phyloP scores from a whole-genome alignment of 2,888 invertebrate species.

The Drosophila villosipedis region DNA sequence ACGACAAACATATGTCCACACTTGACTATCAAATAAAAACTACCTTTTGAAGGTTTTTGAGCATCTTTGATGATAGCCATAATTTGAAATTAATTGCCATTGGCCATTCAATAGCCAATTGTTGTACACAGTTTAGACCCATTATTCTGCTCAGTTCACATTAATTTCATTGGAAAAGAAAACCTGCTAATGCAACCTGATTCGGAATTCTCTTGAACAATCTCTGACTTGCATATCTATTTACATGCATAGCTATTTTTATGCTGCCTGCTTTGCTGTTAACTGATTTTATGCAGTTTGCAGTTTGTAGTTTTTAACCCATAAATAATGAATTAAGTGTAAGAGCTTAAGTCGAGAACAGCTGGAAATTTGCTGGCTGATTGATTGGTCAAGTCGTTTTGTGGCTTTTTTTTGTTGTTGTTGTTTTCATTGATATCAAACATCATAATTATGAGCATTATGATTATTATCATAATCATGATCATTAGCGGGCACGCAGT shows the following conservation, averaged over 20 bases:
- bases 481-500: slow-evolving; percentile 37
- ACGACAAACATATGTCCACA: background rate
- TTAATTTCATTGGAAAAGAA: background rate
- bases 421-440: background rate
- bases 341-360: slow-evolving; percentile 35
- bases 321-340: slow-evolving; percentile 56
- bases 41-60: background rate
- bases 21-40: background rate
- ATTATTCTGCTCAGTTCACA: background rate
- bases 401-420: background rate
- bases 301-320: background rate
- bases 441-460: background rate
- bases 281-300: background rate
- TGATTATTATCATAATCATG: slow-evolving; percentile 10
- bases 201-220: background rate
- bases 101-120: background rate
- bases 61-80: background rate
- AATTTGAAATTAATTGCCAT: background rate
- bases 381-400: background rate
- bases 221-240: background rate
- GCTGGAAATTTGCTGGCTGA: background rate
- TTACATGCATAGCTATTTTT: background rate
- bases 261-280: background rate
- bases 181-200: background rate
- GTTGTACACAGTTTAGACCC: background rate